phyloP scores from a whole-genome alignment of 2,888 invertebrate genomes.

The Pterobdella sp. region DNA sequence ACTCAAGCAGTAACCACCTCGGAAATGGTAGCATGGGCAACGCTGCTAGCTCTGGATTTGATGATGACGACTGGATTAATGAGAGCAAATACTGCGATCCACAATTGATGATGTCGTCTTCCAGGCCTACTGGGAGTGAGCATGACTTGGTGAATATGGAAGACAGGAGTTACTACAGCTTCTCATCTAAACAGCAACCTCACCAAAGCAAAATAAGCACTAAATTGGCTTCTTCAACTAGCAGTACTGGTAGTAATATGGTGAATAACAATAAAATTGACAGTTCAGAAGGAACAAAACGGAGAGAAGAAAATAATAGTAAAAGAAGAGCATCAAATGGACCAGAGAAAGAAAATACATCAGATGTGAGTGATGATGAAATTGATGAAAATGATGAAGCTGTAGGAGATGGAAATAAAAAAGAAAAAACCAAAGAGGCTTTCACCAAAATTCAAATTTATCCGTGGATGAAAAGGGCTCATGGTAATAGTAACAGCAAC shows the following conservation, averaged over 20 bases:
- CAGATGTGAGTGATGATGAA: slow-evolving; percentile 28
- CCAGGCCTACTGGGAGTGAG: background rate
- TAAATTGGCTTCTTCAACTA: background rate
- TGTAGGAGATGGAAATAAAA: background rate
- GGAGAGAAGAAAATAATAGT: background rate
- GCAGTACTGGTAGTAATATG: background rate
- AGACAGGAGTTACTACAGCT: slow-evolving; percentile 5
- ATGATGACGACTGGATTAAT: slow-evolving; percentile 29
- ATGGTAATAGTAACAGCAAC: slow-evolving; percentile 26
- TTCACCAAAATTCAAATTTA: slow-evolving; percentile 23
- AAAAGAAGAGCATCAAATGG: background rate
- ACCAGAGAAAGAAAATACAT: slow-evolving; percentile 22
- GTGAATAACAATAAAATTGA: background rate
- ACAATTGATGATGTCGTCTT: slow-evolving; percentile 3
- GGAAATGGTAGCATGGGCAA: background rate
- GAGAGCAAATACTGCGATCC: slow-evolving; percentile 28
- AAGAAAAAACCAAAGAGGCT: slow-evolving; percentile 8
- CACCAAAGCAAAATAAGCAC: slow-evolving; percentile 7
- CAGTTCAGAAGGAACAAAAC: background rate
- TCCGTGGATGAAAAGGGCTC: slow-evolving; percentile 24
- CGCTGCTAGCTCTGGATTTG: background rate
- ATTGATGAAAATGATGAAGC: slow-evolving; percentile 19
- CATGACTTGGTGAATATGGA: background rate
- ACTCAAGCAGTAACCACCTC: background rate
- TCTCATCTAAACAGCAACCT: slow-evolving; percentile 12